phyloP scores from a whole-genome alignment of 2,113 vertebrate genomes.

The Aplodontia rufa region DNA sequence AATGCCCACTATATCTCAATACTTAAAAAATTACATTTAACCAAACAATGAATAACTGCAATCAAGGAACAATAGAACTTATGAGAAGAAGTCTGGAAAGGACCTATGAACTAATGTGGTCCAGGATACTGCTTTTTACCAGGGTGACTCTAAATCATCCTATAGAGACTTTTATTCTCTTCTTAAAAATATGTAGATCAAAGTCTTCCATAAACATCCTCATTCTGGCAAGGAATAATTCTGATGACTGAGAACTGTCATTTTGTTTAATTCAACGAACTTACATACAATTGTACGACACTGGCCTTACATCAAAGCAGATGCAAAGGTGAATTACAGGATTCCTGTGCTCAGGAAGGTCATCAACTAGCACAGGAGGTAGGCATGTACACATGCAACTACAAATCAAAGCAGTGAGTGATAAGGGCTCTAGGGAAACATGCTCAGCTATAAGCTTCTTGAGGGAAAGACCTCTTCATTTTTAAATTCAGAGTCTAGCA shows the following conservation, averaged over 20 bases:
- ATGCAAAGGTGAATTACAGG: background rate
- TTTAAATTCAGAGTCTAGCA: background rate
- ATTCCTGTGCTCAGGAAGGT: background rate
- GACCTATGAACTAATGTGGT: background rate
- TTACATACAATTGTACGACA: background rate
- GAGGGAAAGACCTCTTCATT: background rate
- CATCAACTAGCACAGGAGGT: background rate
- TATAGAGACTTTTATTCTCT: background rate
- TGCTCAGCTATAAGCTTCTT: background rate
- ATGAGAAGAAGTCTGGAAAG: background rate
- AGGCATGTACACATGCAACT: background rate
- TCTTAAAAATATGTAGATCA: background rate
- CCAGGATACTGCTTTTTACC: background rate
- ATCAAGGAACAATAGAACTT: background rate
- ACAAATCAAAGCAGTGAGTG: background rate
- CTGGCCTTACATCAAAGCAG: background rate
- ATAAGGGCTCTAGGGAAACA: background rate
- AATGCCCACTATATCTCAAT: background rate
- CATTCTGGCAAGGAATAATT: conserved; percentile 9
- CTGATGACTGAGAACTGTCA: background rate
- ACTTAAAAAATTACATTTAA: background rate
- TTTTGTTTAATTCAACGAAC: background rate
- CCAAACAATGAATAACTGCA: background rate
- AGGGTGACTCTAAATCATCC: background rate
- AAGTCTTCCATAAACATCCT: background rate